Evolutionary conservation across 2,888 invertebrate species (phyloP).

Genomic region (Allygus modestus): DNA sequence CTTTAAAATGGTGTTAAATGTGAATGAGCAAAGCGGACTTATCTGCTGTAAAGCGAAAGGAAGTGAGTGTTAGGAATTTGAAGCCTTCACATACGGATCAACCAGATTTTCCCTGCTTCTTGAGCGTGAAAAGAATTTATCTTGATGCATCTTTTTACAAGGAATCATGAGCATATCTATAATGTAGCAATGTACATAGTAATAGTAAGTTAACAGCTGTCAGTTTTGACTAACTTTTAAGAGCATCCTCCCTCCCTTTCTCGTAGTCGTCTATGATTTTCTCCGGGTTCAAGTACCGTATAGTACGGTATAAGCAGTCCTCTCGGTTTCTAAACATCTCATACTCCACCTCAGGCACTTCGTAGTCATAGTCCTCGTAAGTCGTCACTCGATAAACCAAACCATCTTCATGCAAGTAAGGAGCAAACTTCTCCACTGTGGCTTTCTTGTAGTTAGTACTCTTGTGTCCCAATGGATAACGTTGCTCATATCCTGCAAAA

Average conservation of each 20-base stretch:
- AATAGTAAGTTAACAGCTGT: not conserved
- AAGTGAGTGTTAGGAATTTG: too few relatives aligned
- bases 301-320: conserved; percentile 80
- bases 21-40: too few relatives aligned
- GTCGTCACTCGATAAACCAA: conserved; percentile 80
- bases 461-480: conserved; percentile 87
- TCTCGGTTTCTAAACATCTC: conserved; percentile 79
- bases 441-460: conserved; percentile 84
- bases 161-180: too few relatives aligned
- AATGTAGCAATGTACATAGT: too few relatives aligned
- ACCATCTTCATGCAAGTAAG: conserved; percentile 86
- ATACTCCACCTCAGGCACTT: conserved; percentile 72
- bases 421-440: conserved; percentile 86
- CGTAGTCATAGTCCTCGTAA: conserved; percentile 80
- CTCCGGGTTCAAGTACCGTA: conserved; percentile 77
- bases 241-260: conserved; percentile 83
- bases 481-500: conserved; percentile 79
- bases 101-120: too few relatives aligned
- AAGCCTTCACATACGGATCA: too few relatives aligned
- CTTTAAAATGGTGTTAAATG: too few relatives aligned
- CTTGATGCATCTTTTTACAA: too few relatives aligned
- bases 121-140: too few relatives aligned
- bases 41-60: too few relatives aligned
- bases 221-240: conserved; percentile 78
- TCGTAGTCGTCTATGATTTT: conserved; percentile 80